Evolutionary conservation across 2,888 invertebrate genomes (phyloP).

Genomic region (Euphydryas editha): DNA sequence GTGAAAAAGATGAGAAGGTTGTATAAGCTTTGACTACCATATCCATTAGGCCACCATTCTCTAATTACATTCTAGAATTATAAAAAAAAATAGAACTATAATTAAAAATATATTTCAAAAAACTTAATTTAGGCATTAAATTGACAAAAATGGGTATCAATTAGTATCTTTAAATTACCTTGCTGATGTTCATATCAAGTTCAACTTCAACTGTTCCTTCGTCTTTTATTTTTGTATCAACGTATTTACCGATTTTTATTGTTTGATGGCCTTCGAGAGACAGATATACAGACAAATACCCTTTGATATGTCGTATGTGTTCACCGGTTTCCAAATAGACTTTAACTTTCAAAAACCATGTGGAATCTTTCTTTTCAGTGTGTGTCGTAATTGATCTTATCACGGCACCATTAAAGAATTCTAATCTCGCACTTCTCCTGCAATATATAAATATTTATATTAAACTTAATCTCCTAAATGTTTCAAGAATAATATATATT

Average conservation of each 20-base stretch:
- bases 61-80: conserved; percentile 63
- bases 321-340: conserved; percentile 62
- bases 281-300: conserved; percentile 59
- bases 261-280: conserved; percentile 61
- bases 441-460: conserved; percentile 42
- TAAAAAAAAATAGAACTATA: not conserved
- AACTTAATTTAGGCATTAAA: not conserved
- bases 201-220: conserved; percentile 63
- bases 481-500: too few species aligned
- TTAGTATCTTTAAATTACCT: conserved; percentile 52
- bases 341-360: conserved; percentile 62
- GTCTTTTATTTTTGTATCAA: conserved; percentile 49
- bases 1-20: conserved; percentile 81
- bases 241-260: conserved; percentile 52
- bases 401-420: conserved; percentile 85
- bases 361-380: conserved; percentile 50
- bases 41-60: conserved; percentile 98
- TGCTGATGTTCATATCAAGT: conserved; percentile 60
- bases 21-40: conserved; percentile 92
- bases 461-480: too few species aligned
- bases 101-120: not conserved
- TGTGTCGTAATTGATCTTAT: conserved; percentile 85
- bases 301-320: conserved; percentile 50
- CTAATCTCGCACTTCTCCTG: conserved; percentile 87
- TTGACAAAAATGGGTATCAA: not conserved